Evolutionary conservation across 2,888 invertebrate genomes (phyloP), one percentile per base, ranked within the genome.

Genomic region (Sepiola atlantica): DNA sequence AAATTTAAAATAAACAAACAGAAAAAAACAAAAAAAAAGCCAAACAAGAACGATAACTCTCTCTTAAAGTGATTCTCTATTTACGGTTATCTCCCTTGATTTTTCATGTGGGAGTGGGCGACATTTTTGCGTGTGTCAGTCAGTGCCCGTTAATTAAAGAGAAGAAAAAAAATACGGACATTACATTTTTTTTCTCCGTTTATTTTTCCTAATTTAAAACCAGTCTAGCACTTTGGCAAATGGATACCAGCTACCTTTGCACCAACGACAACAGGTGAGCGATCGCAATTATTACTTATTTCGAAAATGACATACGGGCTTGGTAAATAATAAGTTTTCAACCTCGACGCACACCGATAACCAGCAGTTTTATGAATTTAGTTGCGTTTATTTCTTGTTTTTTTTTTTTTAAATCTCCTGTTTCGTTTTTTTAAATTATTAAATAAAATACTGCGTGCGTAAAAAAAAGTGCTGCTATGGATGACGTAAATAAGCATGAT

Each of bases 51-150:
- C 77, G 10, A 16, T 2, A 77, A 77, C 77, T 77, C 77, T 77
- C 24, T 10, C 61, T 61, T n/a, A 12, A n/a, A 14, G 12, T 16
- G 16, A 77, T 77, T 77, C n/a, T n/a, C 77, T 77, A 8, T 77
- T 77, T n/a, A 2, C 14, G n/a, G 77, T 77, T 77, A 77, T 14
- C 1, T 77, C 77, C 77, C 77, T 77, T 77, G 77, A n/a, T 77
- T n/a, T 77, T 77, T 77, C 8, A 77, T 77, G 77, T 77, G 77
- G 77, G 77, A n/a, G 77, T 77, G 77, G 77, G 77, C 77, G 77
- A 77, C 18, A 77, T 77, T n/a, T n/a, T 12, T 12, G 14, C n/a
- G n/a, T 14, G 77, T 77, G n/a, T n/a, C 14, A 18, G n/a, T n/a
- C 14, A 18, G n/a, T n/a, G 16, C 77, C 8, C 45, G 45, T 45